Evolutionary conservation across 1,140 invertebrate species (phyloP), one percentile per base, ranked within the genome.

Genomic region (Drosophila athabasca): DNA sequence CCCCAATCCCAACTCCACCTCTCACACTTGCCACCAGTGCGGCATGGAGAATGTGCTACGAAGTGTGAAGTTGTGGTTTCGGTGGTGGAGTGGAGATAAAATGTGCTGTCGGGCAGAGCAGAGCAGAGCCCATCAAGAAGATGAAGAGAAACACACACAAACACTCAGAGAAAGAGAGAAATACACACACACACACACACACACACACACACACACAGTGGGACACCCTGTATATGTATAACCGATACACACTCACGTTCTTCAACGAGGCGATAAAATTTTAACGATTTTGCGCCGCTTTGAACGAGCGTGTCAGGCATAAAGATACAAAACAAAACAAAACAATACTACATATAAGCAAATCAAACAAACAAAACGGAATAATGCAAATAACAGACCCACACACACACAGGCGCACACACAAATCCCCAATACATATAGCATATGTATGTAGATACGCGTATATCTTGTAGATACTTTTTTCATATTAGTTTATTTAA

Each of bases 221-320:
- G 17, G 17, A 19, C 17, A 19, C 17, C 17, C 17, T 19, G 17
- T 19, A 19, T 19, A 1, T 19, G 17, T 19, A 26, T 26, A 26
- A 5, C 31, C 8, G 31, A 26, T 58, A 58, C 44, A 70, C 49
- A 57, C 49, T 52, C 73, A 85, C 81, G 81, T 76, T 78, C 77
- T 54, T 69, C 77, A 65, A 44, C 64, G 66, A 77, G 66, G 82
- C 82, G 82, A 87, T 87, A 87, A 87, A 88, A 87, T 82, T 87
- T 87, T 87, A 87, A 87, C 82, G 82, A 87, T 87, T 87, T 81
- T 88, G 83, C 82, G 81, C 72, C 76, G 80, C 52, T 83, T 85
- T 69, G 74, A 71, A 69, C 59, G 81, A 87, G 82, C 82, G 82
- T 87, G 82, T 87, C 82, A 65, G 54, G 82, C 82, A 87, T 87